Evolutionary conservation across 2,797 vertebrate genomes (phyloP), one percentile per base, ranked within the genome.

Genomic region (Argentina silus): DNA sequence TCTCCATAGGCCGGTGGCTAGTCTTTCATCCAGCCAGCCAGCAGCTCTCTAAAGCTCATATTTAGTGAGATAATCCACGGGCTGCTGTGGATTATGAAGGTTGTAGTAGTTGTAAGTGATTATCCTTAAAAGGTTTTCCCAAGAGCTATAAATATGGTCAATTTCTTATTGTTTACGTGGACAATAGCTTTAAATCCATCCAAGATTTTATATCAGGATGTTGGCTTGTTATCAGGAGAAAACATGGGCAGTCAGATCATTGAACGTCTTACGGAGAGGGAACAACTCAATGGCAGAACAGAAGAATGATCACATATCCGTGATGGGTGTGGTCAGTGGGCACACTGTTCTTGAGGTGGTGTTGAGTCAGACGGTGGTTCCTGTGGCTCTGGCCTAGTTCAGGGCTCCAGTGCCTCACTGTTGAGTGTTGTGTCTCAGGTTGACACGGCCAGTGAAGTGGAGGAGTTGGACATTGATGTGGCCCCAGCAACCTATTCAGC

Each of bases 391-490:
- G 17, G 10, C 45, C 19, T 27, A 11, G 36, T 42, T 44, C 3
- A 61, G 7, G 8, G 36, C 66, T 50, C 5, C 4, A 60, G n/a
- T 1, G 1, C 11, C 61, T 81, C 5, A 83, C 19, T 42, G 19
- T 64, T 8, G 55, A 42, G 56, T 6, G 56, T 51, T 44, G n/a
- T 10, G 51, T 44, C 50, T 69, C 70, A 99, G 98, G 96, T 97
- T 90, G 98, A 99, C 88, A 99, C 98, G 23, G 98, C 98, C 77
- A 99, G 98, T 88, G 98, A 99, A 85, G 96, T 98, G 81, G 98
- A 99, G 81, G 98, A 99, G 61, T 74, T 99, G 88, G 98, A 99
- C 81, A 93, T 93, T 1, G 98, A 99, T 62, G 73, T 97, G 70
- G 95, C 97, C 61, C 91, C 97, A 0, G 92, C 94, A 71, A 95